Evolutionary conservation across 2,113 vertebrate genomes (phyloP).

Genomic region (Ictalurus punctatus): DNA sequence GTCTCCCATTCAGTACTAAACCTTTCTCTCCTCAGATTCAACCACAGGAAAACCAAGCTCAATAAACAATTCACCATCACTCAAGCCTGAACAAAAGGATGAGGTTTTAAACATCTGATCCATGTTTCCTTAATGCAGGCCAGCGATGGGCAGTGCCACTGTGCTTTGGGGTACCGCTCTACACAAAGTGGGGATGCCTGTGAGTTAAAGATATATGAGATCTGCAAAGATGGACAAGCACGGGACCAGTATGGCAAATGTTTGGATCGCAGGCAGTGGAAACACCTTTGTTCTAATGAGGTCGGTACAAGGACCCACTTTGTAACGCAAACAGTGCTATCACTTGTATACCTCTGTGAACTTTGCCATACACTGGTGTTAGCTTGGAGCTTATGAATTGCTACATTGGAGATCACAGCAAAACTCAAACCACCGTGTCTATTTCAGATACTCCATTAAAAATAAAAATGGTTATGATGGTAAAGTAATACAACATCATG

Average conservation of each 20-base stretch:
- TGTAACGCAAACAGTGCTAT: neutral
- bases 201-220: constrained; percentile 63
- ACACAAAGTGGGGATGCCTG: constrained; percentile 63
- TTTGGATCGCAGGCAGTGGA: constrained; percentile 76
- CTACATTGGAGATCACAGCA: neutral
- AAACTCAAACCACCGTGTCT: neutral
- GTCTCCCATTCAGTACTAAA: constrained; percentile 32
- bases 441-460: neutral
- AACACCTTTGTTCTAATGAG: constrained; percentile 78
- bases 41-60: constrained; percentile 45
- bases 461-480: neutral
- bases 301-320: constrained; percentile 57
- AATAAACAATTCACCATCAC: neutral
- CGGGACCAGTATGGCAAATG: constrained; percentile 83
- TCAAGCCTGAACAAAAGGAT: neutral
- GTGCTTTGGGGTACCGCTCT: constrained; percentile 71
- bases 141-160: constrained; percentile 78
- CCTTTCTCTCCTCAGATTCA: constrained; percentile 53
- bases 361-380: neutral
- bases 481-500: neutral
- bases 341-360: neutral
- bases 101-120: neutral
- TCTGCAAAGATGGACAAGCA: constrained; percentile 72
- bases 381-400: neutral
- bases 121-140: constrained; percentile 65